These are phyloP conservation scores for Sesamia inferens DNA, from an alignment of 2,888 invertebrate species.

Conservation along the genomic window DNA sequence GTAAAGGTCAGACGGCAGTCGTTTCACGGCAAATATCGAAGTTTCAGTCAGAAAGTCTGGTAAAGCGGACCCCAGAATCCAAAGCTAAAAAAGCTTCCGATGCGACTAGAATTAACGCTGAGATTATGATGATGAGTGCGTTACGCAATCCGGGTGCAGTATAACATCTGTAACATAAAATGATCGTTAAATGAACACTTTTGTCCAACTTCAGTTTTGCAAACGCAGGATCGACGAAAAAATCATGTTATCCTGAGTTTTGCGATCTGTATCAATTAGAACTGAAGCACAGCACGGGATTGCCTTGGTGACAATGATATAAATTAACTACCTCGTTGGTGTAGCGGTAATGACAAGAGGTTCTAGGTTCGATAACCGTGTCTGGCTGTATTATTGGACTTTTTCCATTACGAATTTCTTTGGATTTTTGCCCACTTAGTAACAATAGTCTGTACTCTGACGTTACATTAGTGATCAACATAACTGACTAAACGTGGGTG, in stretches of 20 bases:
- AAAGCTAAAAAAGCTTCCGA: too few species aligned
- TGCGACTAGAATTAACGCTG: too few species aligned
- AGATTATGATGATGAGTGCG: too few species aligned
- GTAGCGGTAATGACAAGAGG: neutral
- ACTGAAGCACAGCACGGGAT: conserved; percentile 10
- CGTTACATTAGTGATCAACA: neutral
- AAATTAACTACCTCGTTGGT: neutral
- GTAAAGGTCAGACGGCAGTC: too few species aligned
- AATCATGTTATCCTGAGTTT: conserved; percentile 20
- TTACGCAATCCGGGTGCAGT: too few species aligned
- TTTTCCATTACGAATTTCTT: neutral
- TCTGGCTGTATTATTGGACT: neutral
- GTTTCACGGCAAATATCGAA: too few species aligned
- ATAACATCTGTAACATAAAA: conserved; percentile 11
- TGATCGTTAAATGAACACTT: neutral
- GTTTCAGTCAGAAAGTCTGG: too few species aligned
- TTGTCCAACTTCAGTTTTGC: conserved; percentile 17
- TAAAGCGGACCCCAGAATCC: too few species aligned
- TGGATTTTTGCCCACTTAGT: neutral
- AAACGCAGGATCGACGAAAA: conserved; percentile 8
- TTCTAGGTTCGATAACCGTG: neutral
- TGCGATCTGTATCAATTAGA: conserved; percentile 20
- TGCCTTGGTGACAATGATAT: neutral
- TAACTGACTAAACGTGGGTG: neutral
- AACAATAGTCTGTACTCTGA: neutral